A percentile compares a stretch with the other conserved stretches of the same genome.
Evolutionary conservation across 2,888 invertebrate species (phyloP).

Genomic region (Melinaea menophilus): DNA sequence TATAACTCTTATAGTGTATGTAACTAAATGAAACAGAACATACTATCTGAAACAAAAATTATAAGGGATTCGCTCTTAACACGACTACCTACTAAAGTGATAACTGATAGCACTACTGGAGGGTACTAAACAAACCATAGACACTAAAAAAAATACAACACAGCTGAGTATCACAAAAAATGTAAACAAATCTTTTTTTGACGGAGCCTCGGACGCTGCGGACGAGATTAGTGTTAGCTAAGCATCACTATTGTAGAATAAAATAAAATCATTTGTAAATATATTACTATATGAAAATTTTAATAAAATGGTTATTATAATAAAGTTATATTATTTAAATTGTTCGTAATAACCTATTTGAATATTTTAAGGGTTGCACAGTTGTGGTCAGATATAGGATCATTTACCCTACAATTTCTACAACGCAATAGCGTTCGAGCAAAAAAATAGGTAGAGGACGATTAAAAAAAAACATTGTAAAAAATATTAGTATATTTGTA

Average conservation of each 20-base stretch:
- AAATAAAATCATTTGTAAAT: neutral
- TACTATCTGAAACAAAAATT: neutral
- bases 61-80: neutral
- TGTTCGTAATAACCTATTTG: neutral
- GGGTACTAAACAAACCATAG: conserved; percentile 2
- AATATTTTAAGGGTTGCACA: neutral
- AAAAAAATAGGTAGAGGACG: conserved; percentile 31
- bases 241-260: conserved; percentile 10
- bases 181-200: conserved; percentile 53
- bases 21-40: neutral
- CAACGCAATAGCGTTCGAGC: conserved; percentile 42
- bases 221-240: conserved; percentile 42
- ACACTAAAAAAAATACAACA: conserved; percentile 39
- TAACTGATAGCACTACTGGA: conserved; percentile 2
- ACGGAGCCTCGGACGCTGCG: conserved; percentile 43
- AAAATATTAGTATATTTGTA: conserved; percentile 43
- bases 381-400: neutral
- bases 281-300: neutral
- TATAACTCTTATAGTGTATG: too few relatives aligned
- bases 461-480: conserved; percentile 35
- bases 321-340: too few relatives aligned
- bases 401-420: conserved; percentile 30
- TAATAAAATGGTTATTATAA: neutral
- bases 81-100: neutral
- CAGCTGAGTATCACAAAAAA: conserved; percentile 48